A percentile compares a stretch with the other conserved stretches of the same genome.
These are phyloP conservation scores for Fringilla coelebs DNA, from an alignment of 2,797 vertebrate species.

Conservation along the genomic window DNA sequence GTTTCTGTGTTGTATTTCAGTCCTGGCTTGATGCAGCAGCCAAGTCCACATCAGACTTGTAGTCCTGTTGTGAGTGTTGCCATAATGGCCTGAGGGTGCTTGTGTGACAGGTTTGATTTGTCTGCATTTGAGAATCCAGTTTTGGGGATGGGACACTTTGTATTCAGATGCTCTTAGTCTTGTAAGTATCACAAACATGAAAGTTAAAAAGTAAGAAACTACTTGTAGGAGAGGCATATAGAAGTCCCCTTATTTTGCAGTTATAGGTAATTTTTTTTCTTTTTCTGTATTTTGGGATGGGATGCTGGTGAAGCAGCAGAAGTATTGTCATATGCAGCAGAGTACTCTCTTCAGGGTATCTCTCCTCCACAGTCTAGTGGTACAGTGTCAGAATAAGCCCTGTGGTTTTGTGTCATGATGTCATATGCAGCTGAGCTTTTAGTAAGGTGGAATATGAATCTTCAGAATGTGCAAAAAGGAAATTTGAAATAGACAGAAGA, in stretches of 20 bases:
- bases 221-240: neutral
- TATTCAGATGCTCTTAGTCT: neutral
- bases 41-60: neutral
- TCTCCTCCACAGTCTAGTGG: neutral
- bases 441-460: neutral
- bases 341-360: neutral
- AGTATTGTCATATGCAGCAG: neutral
- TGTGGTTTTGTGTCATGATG: neutral
- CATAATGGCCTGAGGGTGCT: neutral
- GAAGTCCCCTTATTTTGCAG: neutral
- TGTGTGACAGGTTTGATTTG: neutral
- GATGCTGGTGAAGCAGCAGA: too few relatives aligned
- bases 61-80: neutral
- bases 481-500: neutral
- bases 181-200: neutral
- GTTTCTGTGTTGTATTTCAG: neutral
- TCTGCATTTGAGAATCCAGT: neutral
- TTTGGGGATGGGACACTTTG: neutral
- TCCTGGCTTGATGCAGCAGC: neutral
- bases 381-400: neutral
- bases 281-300: neutral
- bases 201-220: neutral
- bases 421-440: neutral
- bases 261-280: neutral
- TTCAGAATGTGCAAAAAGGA: neutral